Conservation (phyloP, 2,113 vertebrate species). For the Chaenogobius annularis region DNA sequence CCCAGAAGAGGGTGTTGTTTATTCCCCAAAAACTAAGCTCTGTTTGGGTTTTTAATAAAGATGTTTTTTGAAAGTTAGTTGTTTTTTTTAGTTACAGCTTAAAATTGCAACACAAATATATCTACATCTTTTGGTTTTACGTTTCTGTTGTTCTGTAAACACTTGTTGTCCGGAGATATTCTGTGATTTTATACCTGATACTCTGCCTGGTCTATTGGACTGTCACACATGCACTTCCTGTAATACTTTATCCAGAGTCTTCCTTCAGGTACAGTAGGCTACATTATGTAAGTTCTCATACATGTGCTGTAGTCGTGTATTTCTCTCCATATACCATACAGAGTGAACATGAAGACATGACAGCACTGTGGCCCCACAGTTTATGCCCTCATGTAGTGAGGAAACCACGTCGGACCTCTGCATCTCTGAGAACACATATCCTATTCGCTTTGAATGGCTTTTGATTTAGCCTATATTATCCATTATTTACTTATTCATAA, state of each 20-base stretch:
- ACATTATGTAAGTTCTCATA: background rate
- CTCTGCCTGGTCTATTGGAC: background rate
- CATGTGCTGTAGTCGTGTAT: background rate
- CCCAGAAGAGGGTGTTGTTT: conserved; percentile 69
- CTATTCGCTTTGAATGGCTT: conserved; percentile 76
- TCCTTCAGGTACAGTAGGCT: background rate
- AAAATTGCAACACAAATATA: background rate
- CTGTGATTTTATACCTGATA: background rate
- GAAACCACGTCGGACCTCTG: conserved; percentile 62
- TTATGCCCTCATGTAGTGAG: conserved; percentile 62
- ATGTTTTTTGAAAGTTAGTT: too few relatives aligned
- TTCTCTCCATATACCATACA: conserved; percentile 29
- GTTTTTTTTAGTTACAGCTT: background rate
- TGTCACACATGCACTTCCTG: background rate
- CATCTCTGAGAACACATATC: conserved; percentile 71
- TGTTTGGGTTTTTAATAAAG: background rate
- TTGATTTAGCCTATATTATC: conserved; percentile 75
- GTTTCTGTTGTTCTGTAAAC: background rate
- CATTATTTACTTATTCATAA: conserved; percentile 79
- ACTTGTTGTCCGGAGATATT: background rate
- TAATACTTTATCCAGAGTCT: background rate
- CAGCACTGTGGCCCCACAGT: conserved; percentile 28
- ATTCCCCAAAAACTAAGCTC: conserved; percentile 36
- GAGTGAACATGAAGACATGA: conserved; percentile 45
- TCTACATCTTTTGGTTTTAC: background rate